Evolutionary conservation across 2,797 vertebrate genomes (phyloP).

Genomic region (Ataeniobius toweri): DNA sequence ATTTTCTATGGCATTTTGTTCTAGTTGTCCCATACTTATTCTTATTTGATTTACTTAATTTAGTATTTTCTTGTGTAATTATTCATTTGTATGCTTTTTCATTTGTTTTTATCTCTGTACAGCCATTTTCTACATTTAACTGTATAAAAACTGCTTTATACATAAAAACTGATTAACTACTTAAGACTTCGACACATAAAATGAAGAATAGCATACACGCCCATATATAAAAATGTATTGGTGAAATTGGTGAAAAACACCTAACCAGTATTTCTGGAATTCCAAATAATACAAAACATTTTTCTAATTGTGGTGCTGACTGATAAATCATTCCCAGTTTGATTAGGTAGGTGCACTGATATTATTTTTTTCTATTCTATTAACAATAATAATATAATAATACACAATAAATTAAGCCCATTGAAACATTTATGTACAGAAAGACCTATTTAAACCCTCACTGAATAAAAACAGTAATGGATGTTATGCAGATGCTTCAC

Average conservation of each 20-base stretch:
- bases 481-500: neutral
- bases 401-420: neutral
- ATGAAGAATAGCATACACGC: neutral
- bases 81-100: neutral
- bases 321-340: neutral
- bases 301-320: neutral
- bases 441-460: neutral
- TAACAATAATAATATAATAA: neutral
- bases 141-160: neutral
- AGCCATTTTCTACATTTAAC: neutral
- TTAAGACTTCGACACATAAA: neutral
- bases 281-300: neutral
- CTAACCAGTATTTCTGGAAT: neutral
- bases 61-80: neutral
- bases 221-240: neutral
- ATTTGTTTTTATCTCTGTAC: neutral
- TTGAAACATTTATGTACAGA: neutral
- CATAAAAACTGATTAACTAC: neutral
- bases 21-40: neutral
- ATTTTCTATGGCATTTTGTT: neutral
- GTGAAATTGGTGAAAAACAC: neutral
- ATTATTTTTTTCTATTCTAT: neutral
- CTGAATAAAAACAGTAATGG: neutral
- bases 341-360: neutral
- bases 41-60: neutral